Percentiles rank a stretch among this genome's conserved stretches.
Evolutionary conservation across 1,140 invertebrate species (phyloP).

Genomic region (Rhagoletis pomonella): DNA sequence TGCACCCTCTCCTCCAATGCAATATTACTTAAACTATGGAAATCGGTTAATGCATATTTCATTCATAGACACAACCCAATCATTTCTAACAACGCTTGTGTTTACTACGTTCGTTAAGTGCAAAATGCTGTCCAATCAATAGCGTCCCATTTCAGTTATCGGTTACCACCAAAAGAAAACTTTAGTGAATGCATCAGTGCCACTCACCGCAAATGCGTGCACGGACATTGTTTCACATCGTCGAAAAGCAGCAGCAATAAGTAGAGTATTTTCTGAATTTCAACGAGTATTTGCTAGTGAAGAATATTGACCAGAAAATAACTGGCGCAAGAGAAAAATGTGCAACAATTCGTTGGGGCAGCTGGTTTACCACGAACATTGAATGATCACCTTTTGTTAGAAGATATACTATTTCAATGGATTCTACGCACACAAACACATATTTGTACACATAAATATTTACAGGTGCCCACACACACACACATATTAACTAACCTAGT

Average conservation of each 20-base stretch:
- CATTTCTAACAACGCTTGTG: no score
- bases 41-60: no score
- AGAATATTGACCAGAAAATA: slow-evolving; percentile 19
- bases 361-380: not conserved
- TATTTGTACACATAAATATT: not conserved
- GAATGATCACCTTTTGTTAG: not conserved
- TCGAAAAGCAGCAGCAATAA: not conserved
- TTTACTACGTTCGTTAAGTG: not conserved
- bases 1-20: no score
- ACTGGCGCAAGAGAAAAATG: slow-evolving; percentile 15
- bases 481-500: not conserved
- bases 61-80: no score
- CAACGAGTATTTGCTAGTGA: not conserved
- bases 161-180: not conserved
- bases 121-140: slow-evolving; percentile 48
- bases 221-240: not conserved
- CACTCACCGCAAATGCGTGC: not conserved
- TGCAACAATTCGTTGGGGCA: slow-evolving; percentile 37
- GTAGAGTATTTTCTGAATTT: not conserved
- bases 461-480: not conserved
- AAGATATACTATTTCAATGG: no score
- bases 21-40: no score
- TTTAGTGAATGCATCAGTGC: not conserved
- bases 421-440: no score
- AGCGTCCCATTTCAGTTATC: slow-evolving; percentile 7